Evolutionary conservation across 1,140 invertebrate species (phyloP).

Genomic region (Lasioglossum baleicum): DNA sequence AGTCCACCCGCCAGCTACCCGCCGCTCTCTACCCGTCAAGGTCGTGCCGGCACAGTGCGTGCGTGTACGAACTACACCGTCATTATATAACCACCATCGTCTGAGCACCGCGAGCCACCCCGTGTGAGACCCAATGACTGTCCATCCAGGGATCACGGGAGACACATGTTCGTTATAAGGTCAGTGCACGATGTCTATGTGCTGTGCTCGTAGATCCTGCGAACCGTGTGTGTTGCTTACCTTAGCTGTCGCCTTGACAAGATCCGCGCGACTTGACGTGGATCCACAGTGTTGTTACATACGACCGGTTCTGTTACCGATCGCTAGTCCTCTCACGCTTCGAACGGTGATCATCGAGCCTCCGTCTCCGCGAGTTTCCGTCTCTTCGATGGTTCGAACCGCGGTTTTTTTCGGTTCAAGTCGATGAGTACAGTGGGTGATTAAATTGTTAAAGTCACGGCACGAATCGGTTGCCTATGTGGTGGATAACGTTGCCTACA

Average conservation of each 20-base stretch:
- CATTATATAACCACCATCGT: constrained; percentile 52
- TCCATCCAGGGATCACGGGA: constrained; percentile 77
- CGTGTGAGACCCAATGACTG: constrained; percentile 77
- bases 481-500: too few relatives aligned
- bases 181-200: constrained; percentile 62
- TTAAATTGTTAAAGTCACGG: too few relatives aligned
- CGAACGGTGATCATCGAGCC: too few relatives aligned
- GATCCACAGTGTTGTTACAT: background rate
- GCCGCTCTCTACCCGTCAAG: constrained; percentile 22
- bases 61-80: constrained; percentile 48
- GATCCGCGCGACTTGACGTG: background rate
- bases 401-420: too few relatives aligned
- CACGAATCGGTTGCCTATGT: too few relatives aligned
- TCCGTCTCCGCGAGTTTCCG: too few relatives aligned
- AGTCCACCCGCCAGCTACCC: constrained; percentile 48
- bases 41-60: constrained; percentile 52
- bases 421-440: too few relatives aligned
- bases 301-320: background rate
- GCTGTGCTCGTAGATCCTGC: constrained; percentile 18
- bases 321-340: too few relatives aligned
- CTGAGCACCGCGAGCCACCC: constrained; percentile 59
- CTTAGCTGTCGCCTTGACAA: constrained; percentile 5
- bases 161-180: constrained; percentile 79
- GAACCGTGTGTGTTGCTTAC: constrained; percentile 6
- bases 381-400: too few relatives aligned